Evolutionary conservation across 2,113 vertebrate species (phyloP), one percentile per base, ranked within the genome.

Genomic region (Castor canadensis): DNA sequence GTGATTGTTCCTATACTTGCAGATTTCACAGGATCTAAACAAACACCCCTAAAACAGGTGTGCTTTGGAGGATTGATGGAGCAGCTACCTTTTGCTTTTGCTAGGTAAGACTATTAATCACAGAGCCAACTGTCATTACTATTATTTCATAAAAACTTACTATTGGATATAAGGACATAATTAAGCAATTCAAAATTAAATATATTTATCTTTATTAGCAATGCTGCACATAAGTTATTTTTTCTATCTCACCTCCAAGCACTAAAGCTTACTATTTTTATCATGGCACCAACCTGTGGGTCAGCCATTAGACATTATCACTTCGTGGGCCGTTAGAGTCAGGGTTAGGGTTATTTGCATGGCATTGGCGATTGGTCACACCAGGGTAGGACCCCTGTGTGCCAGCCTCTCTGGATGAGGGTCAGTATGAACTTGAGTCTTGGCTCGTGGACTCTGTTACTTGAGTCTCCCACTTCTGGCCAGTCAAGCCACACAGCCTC

Each of bases 221-320:
- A n/a, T 11, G 62, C 12, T 73, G 17, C 38, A 47, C 45, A 12
- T 94, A 75, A 81, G 40, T 89, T 91, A 19, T 83, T 92, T 95
- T 89, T 81, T 49, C 81, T 83, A 47, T 35, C 2, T 82, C 0
- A 91, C n/a, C 32, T 93, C 47, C 35, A 93, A 80, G 24, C 71
- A 71, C 71, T 54, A n/a, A 87, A 52, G 91, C 81, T 87, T 83
- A 52, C 40, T 85, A 95, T 89, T 96, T n/a, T 62, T 10, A 66
- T 64, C 11, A 3, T 76, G 75, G 20, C n/a, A 54, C 8, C 16
- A 75, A 69, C 38, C 20, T 40, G 13, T 32, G 19, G 82, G 82
- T 54, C 17, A 67, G 26, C 26, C 64, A 66, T 94, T 66, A 86
- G n/a, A 72, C 91, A 71, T 73, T 20, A 91, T 60, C 83, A 83